Percentiles rank a stretch among this genome's conserved stretches.
phyloP scores from a whole-genome alignment of 1,140 invertebrate species.

The Drosophila jambulina region DNA sequence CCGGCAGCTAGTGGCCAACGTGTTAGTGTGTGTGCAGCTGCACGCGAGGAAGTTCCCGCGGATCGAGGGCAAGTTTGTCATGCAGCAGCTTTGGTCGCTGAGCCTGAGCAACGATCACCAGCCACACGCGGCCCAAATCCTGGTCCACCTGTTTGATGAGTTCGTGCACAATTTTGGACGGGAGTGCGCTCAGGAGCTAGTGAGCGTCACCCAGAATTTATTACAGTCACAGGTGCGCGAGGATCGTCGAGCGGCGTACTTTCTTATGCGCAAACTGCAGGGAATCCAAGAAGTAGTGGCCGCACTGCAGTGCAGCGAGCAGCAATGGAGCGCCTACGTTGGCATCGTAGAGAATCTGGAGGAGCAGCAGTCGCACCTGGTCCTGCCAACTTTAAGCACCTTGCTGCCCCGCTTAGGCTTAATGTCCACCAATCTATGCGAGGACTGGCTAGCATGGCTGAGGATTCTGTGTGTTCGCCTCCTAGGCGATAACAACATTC shows the following conservation, averaged over 20 bases:
- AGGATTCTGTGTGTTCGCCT: constrained; percentile 84
- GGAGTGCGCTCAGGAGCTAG: constrained; percentile 39
- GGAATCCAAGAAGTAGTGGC: constrained; percentile 6
- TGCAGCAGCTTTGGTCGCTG: constrained; percentile 60
- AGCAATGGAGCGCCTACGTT: constrained; percentile 62
- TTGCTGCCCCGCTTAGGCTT: constrained; percentile 63
- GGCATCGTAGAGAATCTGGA: constrained; percentile 87
- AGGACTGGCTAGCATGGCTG: constrained; percentile 79
- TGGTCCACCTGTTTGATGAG: constrained; percentile 63
- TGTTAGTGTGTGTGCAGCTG: constrained; percentile 68
- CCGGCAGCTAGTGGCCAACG: constrained; percentile 61
- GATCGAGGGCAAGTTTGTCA: constrained; percentile 62
- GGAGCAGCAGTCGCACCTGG: constrained; percentile 88
- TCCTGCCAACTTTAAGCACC: constrained; percentile 86
- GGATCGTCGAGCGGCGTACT: constrained; percentile 59
- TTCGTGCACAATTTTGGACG: constrained; percentile 45
- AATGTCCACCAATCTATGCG: neutral
- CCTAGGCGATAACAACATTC: constrained; percentile 85
- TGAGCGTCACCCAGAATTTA: constrained; percentile 33
- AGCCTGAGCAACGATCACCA: constrained; percentile 50
- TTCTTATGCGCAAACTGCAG: constrained; percentile 58
- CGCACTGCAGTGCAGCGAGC: constrained; percentile 31
- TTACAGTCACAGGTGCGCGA: constrained; percentile 60
- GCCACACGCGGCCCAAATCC: constrained; percentile 57
- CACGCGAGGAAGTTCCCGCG: constrained; percentile 56